phyloP scores from a whole-genome alignment of 2,888 invertebrate species.

The Tenthredo livida region DNA sequence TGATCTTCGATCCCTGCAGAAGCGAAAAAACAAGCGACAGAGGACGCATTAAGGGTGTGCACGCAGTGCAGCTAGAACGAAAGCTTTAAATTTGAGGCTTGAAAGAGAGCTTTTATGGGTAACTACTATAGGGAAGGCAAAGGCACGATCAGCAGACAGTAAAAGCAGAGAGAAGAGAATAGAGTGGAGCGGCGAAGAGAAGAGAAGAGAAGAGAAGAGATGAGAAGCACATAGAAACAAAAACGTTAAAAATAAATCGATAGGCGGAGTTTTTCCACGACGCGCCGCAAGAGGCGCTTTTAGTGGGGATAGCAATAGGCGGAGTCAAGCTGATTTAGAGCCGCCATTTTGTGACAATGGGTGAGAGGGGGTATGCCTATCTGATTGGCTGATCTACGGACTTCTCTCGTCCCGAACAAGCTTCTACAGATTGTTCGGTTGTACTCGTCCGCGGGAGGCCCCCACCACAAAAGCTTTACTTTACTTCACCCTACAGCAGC shows the following conservation, averaged over 20 bases:
- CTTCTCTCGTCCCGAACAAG: constrained; percentile 77
- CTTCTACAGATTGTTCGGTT: constrained; percentile 78
- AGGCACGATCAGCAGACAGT: constrained; percentile 34
- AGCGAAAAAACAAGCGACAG: not conserved
- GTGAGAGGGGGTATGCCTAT: constrained; percentile 76
- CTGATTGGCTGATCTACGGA: constrained; percentile 78
- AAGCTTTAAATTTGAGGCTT: not conserved
- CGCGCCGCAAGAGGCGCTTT: constrained; percentile 70
- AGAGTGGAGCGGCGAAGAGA: not conserved
- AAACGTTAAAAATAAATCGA: constrained; percentile 77
- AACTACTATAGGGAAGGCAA: constrained; percentile 26
- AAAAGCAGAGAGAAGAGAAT: constrained; percentile 49
- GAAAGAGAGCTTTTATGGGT: not conserved
- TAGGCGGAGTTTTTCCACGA: constrained; percentile 78
- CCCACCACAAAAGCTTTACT: constrained; percentile 23
- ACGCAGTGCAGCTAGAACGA: not conserved
- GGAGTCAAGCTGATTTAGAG: constrained; percentile 77
- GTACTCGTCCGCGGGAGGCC: constrained; percentile 69
- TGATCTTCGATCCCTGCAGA: not conserved
- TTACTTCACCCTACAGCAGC: constrained; percentile 20
- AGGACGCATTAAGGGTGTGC: not conserved
- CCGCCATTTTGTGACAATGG: constrained; percentile 78
- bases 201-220: not conserved
- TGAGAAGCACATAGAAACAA: constrained; percentile 60
- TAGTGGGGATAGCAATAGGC: constrained; percentile 71